Conservation (phyloP, 2,113 vertebrate species). For the Lasiurus cinereus region DNA sequence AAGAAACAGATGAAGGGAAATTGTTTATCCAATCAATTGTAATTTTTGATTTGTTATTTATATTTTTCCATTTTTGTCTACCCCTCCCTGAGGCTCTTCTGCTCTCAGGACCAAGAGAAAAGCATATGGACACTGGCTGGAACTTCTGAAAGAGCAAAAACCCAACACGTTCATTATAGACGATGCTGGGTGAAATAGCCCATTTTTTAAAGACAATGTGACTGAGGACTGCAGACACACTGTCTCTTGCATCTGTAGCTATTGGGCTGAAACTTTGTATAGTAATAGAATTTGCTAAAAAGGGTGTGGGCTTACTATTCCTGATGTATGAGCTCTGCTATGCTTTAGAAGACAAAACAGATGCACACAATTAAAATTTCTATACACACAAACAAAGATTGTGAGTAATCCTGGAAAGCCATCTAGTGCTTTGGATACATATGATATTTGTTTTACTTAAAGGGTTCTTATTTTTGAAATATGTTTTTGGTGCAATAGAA, state of each 20-base stretch:
- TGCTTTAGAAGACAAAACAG: constrained; percentile 74
- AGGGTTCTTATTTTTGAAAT: neutral
- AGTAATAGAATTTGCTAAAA: constrained; percentile 80
- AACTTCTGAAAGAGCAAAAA: constrained; percentile 77
- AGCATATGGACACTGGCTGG: constrained; percentile 73
- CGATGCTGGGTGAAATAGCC: constrained; percentile 75
- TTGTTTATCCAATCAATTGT: constrained; percentile 93
- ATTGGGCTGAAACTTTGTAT: constrained; percentile 80
- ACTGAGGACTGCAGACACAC: constrained; percentile 78
- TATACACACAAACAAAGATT: constrained; percentile 65
- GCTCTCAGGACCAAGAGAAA: constrained; percentile 78
- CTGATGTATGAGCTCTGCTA: constrained; percentile 48
- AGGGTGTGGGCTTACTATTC: constrained; percentile 68
- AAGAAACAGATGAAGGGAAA: constrained; percentile 92
- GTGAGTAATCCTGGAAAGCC: constrained; percentile 16
- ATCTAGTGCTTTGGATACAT: constrained; percentile 41
- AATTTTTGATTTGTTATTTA: constrained; percentile 94
- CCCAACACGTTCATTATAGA: constrained; percentile 76
- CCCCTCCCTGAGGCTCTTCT: constrained; percentile 85
- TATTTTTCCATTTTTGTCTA: constrained; percentile 90
- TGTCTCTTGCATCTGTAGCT: constrained; percentile 84
- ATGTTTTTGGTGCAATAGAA: constrained; percentile 23
- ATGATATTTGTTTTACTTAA: constrained; percentile 57
- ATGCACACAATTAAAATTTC: constrained; percentile 67
- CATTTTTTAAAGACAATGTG: constrained; percentile 65